Evolutionary conservation across 2,113 vertebrate genomes (phyloP).

Genomic region (Varanus komodoensis): DNA sequence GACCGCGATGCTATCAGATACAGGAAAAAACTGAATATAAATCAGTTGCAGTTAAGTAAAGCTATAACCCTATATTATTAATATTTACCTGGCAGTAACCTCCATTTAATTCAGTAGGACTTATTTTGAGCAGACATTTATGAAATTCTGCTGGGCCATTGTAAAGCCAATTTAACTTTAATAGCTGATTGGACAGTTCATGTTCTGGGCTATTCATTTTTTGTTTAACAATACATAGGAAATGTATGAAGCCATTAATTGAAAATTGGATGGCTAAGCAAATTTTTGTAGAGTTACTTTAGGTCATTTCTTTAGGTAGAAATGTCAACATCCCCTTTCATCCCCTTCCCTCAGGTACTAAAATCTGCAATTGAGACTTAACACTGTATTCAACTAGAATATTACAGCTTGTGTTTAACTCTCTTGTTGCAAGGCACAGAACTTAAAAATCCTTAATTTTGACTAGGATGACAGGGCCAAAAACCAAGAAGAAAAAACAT

Average conservation of each 20-base stretch:
- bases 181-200: no score
- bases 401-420: background rate
- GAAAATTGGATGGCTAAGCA: constrained; percentile 5
- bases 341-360: background rate
- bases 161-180: background rate
- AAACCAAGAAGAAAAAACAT: background rate
- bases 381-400: no score
- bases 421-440: no score
- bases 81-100: no score
- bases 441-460: background rate
- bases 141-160: background rate
- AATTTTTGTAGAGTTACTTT: constrained; percentile 6
- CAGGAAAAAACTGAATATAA: no score
- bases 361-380: background rate
- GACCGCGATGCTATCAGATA: no score
- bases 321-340: background rate
- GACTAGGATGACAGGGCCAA: background rate
- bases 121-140: background rate
- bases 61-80: no score
- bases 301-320: no score
- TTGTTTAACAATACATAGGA: background rate
- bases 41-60: no score
- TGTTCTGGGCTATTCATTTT: no score
- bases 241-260: background rate
- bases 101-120: no score